Percentiles rank a stretch among this genome's conserved stretches.
Evolutionary conservation across 2,888 invertebrate species (phyloP).

Genomic region (Tethea ocularis): DNA sequence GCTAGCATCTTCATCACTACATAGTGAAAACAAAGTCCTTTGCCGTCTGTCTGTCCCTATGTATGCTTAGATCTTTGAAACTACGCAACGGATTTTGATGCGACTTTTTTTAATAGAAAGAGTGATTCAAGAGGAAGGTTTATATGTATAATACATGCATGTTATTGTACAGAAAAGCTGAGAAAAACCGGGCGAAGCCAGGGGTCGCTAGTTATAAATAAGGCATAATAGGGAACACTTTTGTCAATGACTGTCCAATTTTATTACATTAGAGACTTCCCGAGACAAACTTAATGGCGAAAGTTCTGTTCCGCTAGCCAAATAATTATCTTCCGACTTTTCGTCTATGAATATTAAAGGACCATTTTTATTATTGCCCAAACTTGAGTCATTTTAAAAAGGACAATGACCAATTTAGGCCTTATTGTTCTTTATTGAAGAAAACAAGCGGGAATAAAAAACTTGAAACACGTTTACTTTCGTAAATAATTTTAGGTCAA

Average conservation of each 20-base stretch:
- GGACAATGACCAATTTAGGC: not conserved
- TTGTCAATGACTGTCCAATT: slow-evolving; percentile 35
- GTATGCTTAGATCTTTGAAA: too few species aligned
- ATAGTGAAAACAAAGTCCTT: too few species aligned
- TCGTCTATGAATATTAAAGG: slow-evolving; percentile 20
- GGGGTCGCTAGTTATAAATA: not conserved
- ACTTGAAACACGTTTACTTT: too few species aligned
- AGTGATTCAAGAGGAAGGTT: too few species aligned
- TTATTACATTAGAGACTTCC: slow-evolving; percentile 35
- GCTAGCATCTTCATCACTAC: too few species aligned
- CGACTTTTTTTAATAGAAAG: too few species aligned
- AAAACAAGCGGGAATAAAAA: not conserved
- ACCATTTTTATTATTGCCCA: not conserved
- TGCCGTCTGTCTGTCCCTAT: too few species aligned
- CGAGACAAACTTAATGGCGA: slow-evolving; percentile 33
- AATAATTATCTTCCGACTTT: slow-evolving; percentile 43
- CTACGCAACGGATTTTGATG: too few species aligned
- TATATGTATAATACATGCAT: too few species aligned
- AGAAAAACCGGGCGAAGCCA: too few species aligned
- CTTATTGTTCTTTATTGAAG: not conserved
- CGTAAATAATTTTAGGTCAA: too few species aligned
- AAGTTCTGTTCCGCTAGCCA: slow-evolving; percentile 44
- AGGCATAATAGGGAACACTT: not conserved
- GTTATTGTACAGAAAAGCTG: too few species aligned
- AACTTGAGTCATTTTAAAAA: not conserved